Percentiles rank a stretch among this genome's conserved stretches.
Evolutionary conservation across 1,140 invertebrate genomes (phyloP).

Genomic region (Oncopodura yosiiana): DNA sequence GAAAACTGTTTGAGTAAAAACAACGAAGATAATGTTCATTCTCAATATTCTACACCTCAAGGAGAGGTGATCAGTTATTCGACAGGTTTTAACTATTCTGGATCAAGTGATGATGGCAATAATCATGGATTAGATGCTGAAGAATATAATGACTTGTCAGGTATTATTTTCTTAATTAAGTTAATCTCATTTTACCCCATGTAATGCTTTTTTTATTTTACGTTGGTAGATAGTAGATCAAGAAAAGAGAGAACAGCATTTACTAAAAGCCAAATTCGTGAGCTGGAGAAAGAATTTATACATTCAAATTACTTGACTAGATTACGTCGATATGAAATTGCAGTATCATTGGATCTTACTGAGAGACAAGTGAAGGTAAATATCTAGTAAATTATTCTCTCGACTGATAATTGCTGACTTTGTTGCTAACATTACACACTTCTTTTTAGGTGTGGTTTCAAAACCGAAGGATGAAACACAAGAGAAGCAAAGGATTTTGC

Average conservation of each 20-base stretch:
- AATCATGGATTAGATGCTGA: too few relatives aligned
- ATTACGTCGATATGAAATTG: constrained; percentile 82
- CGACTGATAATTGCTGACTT: not conserved
- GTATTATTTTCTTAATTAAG: too few relatives aligned
- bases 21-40: too few relatives aligned
- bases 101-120: too few relatives aligned
- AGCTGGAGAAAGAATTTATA: constrained; percentile 76
- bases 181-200: too few relatives aligned
- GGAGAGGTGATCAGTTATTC: too few relatives aligned
- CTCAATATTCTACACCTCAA: too few relatives aligned
- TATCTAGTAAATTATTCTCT: too few relatives aligned
- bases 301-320: constrained; percentile 85
- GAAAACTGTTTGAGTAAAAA: too few relatives aligned
- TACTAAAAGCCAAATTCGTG: constrained; percentile 74
- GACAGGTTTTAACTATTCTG: too few relatives aligned
- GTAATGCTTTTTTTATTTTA: too few relatives aligned
- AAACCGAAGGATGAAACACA: constrained; percentile 81
- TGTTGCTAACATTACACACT: constrained; percentile 3
- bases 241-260: constrained; percentile 89
- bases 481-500: constrained; percentile 61
- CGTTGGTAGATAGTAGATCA: constrained; percentile 38
- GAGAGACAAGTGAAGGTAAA: constrained; percentile 69
- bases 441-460: constrained; percentile 73
- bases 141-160: too few relatives aligned
- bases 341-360: constrained; percentile 76